A percentile compares a stretch with the other conserved stretches of the same genome.
Evolutionary conservation across 1,140 invertebrate species (phyloP).

Genomic region (Platyscapa corneri): DNA sequence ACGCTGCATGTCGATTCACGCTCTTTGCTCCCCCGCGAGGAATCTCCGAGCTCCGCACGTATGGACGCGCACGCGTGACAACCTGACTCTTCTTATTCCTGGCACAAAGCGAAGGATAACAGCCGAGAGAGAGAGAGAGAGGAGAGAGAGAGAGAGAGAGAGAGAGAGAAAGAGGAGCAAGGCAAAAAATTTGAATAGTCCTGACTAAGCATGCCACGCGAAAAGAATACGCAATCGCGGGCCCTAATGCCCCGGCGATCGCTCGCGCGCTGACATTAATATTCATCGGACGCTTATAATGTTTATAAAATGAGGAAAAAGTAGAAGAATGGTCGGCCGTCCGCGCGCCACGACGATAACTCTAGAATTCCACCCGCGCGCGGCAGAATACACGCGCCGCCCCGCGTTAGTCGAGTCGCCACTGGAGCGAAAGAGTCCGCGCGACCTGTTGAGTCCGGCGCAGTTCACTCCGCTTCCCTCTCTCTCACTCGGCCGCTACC

Average conservation of each 20-base stretch:
- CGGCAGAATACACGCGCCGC: slow-evolving; percentile 8
- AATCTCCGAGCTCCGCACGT: not conserved
- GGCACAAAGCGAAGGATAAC: not conserved
- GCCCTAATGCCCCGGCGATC: slow-evolving; percentile 40
- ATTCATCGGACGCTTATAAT: slow-evolving; percentile 48
- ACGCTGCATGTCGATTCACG: not conserved
- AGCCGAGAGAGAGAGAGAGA: not conserved
- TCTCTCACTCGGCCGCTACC: not conserved
- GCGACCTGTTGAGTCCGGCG: slow-evolving; percentile 42
- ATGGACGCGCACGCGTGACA: not conserved
- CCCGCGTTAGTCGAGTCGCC: not conserved
- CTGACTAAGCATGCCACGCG: slow-evolving; percentile 35
- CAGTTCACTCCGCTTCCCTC: not conserved
- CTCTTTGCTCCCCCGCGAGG: not conserved
- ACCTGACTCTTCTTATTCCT: slow-evolving; percentile 16
- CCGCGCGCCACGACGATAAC: slow-evolving; percentile 19
- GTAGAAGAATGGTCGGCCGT: not conserved
- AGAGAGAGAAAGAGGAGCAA: not conserved
- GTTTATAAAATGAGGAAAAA: slow-evolving; percentile 51
- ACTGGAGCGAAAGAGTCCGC: not conserved
- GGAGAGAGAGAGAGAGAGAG: not conserved
- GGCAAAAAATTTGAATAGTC: slow-evolving; percentile 43
- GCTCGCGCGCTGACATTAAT: slow-evolving; percentile 43
- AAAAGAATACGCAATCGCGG: slow-evolving; percentile 36
- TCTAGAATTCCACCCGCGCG: slow-evolving; percentile 29